These are phyloP conservation scores for Hedychridium roseum DNA, from an alignment of 2,888 invertebrate species.

Conservation along the genomic window DNA sequence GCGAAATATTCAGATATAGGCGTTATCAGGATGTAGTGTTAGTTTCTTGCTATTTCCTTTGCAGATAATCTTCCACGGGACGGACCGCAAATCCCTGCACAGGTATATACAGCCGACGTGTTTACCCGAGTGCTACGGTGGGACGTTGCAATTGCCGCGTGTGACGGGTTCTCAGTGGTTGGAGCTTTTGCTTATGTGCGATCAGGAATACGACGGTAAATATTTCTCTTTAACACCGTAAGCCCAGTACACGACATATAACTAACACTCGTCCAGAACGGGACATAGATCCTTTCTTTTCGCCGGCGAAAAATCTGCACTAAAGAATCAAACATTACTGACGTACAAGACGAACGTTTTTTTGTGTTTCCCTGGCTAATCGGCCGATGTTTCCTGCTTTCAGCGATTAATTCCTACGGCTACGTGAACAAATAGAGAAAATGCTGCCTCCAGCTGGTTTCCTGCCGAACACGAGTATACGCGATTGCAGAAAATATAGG, in stretches of 20 bases:
- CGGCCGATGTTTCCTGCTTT: too few relatives aligned
- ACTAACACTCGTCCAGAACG: too few relatives aligned
- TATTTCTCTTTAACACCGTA: too few relatives aligned
- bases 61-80: slow-evolving; percentile 80
- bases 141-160: slow-evolving; percentile 73
- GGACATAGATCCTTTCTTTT: too few relatives aligned
- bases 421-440: slow-evolving; percentile 69
- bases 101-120: slow-evolving; percentile 77
- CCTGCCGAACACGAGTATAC: neutral
- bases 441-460: neutral
- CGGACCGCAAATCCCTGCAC: slow-evolving; percentile 76
- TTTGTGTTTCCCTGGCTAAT: too few relatives aligned
- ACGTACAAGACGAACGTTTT: too few relatives aligned
- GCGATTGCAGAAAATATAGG: neutral
- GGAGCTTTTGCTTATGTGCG: slow-evolving; percentile 75
- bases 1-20: too few relatives aligned
- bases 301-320: too few relatives aligned
- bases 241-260: too few relatives aligned
- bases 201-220: slow-evolving; percentile 78
- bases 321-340: too few relatives aligned
- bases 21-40: too few relatives aligned
- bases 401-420: slow-evolving; percentile 79
- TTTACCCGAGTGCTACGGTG: slow-evolving; percentile 78
- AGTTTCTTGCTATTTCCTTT: too few relatives aligned
- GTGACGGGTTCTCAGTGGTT: slow-evolving; percentile 79